These are phyloP conservation scores for Wasmannia auropunctata DNA, from an alignment of 1,140 invertebrate species.

Conservation along the genomic window DNA sequence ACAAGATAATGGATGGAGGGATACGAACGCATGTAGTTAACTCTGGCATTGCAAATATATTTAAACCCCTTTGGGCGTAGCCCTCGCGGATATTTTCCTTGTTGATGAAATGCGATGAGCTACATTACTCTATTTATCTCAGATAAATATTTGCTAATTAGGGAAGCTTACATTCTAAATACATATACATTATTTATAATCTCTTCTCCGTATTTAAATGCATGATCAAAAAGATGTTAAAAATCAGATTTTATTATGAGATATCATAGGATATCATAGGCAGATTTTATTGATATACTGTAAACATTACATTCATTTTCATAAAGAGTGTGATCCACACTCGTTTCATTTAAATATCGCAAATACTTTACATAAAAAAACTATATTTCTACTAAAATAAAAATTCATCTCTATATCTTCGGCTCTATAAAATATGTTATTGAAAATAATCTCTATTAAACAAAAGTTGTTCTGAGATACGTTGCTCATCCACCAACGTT, in stretches of 20 bases:
- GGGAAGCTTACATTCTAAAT: not conserved
- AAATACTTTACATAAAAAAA: not conserved
- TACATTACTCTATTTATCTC: not conserved
- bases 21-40: slow-evolving; percentile 6
- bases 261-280: too few relatives aligned
- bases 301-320: not conserved
- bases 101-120: not conserved
- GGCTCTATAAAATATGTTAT: not conserved
- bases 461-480: not conserved
- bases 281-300: not conserved
- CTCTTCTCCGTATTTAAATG: not conserved
- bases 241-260: too few relatives aligned
- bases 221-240: not conserved
- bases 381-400: not conserved
- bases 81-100: slow-evolving; percentile 7
- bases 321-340: not conserved
- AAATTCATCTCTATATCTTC: not conserved
- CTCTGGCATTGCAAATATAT: slow-evolving; percentile 17
- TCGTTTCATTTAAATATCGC: not conserved
- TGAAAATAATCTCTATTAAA: not conserved
- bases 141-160: slow-evolving; percentile 3
- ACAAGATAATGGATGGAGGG: slow-evolving; percentile 42
- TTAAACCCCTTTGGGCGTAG: not conserved
- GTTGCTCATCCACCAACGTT: not conserved
- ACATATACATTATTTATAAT: not conserved